A percentile compares a stretch with the other conserved stretches of the same genome.
These are phyloP conservation scores for Enteromius afrohamiltoni DNA, from an alignment of 2,797 vertebrate species.

Conservation along the genomic window DNA sequence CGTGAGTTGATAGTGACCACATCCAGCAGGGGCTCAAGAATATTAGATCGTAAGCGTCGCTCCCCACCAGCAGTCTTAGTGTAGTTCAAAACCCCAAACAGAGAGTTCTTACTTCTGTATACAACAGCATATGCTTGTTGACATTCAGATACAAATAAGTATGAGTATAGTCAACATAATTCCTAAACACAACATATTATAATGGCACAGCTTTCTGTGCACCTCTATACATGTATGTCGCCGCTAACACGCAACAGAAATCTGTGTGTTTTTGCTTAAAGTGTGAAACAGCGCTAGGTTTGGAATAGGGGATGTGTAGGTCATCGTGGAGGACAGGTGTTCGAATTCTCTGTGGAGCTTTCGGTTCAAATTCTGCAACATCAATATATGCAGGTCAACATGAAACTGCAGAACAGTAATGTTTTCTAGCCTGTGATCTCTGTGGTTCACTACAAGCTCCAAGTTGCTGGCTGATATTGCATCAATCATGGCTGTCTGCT, in stretches of 20 bases:
- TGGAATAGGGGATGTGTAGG: not conserved
- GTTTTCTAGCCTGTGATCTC: conserved; percentile 85
- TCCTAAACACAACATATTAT: not conserved
- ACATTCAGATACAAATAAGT: too few relatives aligned
- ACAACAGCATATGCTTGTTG: conserved; percentile 41
- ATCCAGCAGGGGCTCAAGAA: conserved; percentile 91
- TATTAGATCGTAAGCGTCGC: conserved; percentile 91
- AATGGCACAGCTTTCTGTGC: not conserved
- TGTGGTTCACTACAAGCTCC: conserved; percentile 92
- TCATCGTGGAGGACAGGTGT: not conserved
- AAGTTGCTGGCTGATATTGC: conserved; percentile 90
- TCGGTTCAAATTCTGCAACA: not conserved
- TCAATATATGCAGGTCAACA: not conserved
- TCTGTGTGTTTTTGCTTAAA: conserved; percentile 17
- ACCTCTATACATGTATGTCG: not conserved
- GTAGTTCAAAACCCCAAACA: conserved; percentile 92
- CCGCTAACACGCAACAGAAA: not conserved
- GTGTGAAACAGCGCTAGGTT: not conserved
- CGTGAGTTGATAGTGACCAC: conserved; percentile 89
- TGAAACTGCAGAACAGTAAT: not conserved
- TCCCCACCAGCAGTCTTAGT: conserved; percentile 93
- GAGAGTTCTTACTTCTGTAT: conserved; percentile 86
- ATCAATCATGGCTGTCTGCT: conserved; percentile 97
- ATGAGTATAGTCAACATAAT: not conserved
- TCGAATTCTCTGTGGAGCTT: not conserved